Percentiles rank a stretch among this genome's conserved stretches.
Evolutionary conservation across 1,140 invertebrate species (phyloP).

Genomic region (Drosophila pachea): DNA sequence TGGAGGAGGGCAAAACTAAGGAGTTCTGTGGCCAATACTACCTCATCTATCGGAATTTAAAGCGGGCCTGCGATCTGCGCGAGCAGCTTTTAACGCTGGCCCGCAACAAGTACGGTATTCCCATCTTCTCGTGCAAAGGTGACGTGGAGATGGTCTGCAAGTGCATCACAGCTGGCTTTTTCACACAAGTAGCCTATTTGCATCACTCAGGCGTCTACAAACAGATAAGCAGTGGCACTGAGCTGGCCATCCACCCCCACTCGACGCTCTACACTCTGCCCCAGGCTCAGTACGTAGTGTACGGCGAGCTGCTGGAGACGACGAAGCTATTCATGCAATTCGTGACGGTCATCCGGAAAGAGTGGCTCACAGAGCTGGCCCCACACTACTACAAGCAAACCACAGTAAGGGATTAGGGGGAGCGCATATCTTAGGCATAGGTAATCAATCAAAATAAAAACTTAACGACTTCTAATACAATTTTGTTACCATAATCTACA

Average conservation of each 20-base stretch:
- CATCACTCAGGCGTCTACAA: conserved; percentile 91
- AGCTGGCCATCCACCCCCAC: conserved; percentile 91
- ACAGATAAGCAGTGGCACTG: conserved; percentile 89
- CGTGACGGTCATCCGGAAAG: conserved; percentile 90
- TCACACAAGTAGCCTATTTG: conserved; percentile 94
- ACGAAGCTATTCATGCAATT: conserved; percentile 94
- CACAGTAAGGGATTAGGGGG: conserved; percentile 58
- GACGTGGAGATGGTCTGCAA: conserved; percentile 85
- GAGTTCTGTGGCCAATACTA: conserved; percentile 94
- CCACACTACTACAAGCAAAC: conserved; percentile 91
- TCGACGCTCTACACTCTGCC: conserved; percentile 92
- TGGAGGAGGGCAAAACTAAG: conserved; percentile 84
- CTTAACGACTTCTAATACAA: conserved; percentile 34
- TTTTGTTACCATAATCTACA: conserved; percentile 33
- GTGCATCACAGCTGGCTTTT: conserved; percentile 93
- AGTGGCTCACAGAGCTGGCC: conserved; percentile 95
- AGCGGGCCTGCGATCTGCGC: conserved; percentile 89
- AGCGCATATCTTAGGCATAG: background rate
- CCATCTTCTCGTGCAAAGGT: conserved; percentile 85
- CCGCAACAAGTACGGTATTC: conserved; percentile 83
- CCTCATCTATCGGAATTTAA: conserved; percentile 92
- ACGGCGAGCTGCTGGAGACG: conserved; percentile 90
- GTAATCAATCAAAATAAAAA: conserved; percentile 6
- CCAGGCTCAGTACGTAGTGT: conserved; percentile 92
- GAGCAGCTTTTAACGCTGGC: conserved; percentile 86